Evolutionary conservation across 2,113 vertebrate genomes (phyloP).

Genomic region (Lichenostomus cassidix): DNA sequence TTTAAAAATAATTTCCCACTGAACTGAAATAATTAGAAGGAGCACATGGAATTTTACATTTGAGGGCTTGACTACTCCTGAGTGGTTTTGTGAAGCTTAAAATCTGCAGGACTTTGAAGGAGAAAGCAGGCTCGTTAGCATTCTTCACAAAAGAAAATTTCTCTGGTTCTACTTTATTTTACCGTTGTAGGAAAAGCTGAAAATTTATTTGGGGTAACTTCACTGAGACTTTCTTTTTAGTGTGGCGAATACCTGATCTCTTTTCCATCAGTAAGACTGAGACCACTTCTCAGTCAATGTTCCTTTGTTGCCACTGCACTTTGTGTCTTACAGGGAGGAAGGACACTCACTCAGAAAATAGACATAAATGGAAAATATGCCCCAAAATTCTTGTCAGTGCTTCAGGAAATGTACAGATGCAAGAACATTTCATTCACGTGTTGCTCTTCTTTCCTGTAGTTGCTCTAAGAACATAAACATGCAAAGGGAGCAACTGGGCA

Average conservation of each 20-base stretch:
- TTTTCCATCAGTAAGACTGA: not conserved
- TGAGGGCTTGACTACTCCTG: not conserved
- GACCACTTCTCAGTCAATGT: not conserved
- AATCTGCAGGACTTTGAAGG: not conserved
- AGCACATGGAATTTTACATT: not conserved
- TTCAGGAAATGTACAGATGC: not conserved
- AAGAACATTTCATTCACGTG: not conserved
- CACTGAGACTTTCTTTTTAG: not conserved
- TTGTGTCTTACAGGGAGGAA: not conserved
- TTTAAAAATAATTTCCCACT: not conserved
- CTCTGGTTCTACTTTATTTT: not conserved
- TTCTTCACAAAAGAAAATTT: not conserved
- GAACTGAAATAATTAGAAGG: not conserved
- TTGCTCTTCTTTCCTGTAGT: not conserved
- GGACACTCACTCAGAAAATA: not conserved
- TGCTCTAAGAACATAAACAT: not conserved
- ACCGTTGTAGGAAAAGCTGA: not conserved
- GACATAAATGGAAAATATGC: not conserved
- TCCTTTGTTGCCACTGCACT: not conserved
- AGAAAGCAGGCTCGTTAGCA: not conserved
- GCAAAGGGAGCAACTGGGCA: not conserved
- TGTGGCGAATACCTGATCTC: not conserved
- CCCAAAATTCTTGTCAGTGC: not conserved
- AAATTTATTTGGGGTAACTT: not conserved
- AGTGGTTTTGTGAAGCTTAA: constrained; percentile 2